Evolutionary conservation across 1,140 invertebrate genomes (phyloP).

Genomic region (Augochlora pura): DNA sequence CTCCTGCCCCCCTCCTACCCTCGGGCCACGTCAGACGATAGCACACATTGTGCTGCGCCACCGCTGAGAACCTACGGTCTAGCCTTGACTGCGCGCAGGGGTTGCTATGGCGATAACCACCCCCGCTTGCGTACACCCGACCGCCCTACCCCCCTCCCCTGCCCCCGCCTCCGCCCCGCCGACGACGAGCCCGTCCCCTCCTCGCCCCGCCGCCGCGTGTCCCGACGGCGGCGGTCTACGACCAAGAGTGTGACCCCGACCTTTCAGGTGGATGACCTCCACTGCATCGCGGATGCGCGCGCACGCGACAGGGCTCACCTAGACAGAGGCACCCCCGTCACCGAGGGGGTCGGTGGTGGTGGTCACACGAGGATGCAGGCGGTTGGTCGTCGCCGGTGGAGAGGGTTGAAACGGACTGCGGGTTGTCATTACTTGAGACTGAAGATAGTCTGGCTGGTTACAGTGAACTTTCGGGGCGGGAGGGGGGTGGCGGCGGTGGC

Average conservation of each 20-base stretch:
- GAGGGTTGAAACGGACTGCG: slow-evolving; percentile 42
- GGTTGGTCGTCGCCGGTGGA: slow-evolving; percentile 14
- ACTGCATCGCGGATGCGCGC: slow-evolving; percentile 76
- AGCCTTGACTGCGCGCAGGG: slow-evolving; percentile 78
- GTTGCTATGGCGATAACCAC: slow-evolving; percentile 78
- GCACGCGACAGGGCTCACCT: slow-evolving; percentile 60
- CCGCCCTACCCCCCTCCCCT: background rate
- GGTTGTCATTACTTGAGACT: slow-evolving; percentile 46
- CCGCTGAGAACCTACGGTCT: slow-evolving; percentile 71
- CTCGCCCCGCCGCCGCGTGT: slow-evolving; percentile 43
- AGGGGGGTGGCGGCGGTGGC: too few species aligned
- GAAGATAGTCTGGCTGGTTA: slow-evolving; percentile 48
- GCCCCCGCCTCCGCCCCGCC: slow-evolving; percentile 44
- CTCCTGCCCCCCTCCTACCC: too few species aligned
- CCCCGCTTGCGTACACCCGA: slow-evolving; percentile 46
- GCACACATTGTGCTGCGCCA: slow-evolving; percentile 53
- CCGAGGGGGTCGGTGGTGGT: slow-evolving; percentile 2
- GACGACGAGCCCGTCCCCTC: background rate
- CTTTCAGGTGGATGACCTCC: slow-evolving; percentile 81
- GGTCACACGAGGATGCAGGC: slow-evolving; percentile 22
- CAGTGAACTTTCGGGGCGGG: slow-evolving; percentile 38
- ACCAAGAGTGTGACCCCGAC: slow-evolving; percentile 78
- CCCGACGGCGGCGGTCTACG: slow-evolving; percentile 50
- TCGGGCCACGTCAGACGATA: slow-evolving; percentile 43
- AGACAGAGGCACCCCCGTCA: slow-evolving; percentile 44